Conservation (phyloP, 2,797 vertebrate species). For the Malacoctenus gilli region DNA sequence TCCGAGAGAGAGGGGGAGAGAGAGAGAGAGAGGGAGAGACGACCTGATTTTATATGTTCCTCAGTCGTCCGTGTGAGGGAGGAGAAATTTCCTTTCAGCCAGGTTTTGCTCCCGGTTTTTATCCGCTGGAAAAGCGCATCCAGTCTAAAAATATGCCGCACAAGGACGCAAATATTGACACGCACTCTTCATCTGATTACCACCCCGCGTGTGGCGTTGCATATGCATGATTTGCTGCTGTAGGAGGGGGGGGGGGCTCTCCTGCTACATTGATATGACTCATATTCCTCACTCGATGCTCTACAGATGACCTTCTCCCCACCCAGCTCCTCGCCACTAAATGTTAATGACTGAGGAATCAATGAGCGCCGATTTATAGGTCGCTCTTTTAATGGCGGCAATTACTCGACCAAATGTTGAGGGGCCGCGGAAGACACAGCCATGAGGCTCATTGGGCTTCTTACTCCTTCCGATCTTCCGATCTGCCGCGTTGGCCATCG, state of each 20-base stretch:
- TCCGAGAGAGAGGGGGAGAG: too few relatives aligned
- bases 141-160: neutral
- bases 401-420: constrained; percentile 51
- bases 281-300: constrained; percentile 25
- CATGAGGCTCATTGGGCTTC: constrained; percentile 20
- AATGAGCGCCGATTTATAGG: constrained; percentile 50
- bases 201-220: constrained; percentile 11
- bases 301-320: constrained; percentile 64
- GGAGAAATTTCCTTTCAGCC: too few relatives aligned
- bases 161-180: constrained; percentile 19
- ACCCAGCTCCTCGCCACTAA: constrained; percentile 37
- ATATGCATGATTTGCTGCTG: neutral
- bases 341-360: constrained; percentile 60
- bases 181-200: neutral
- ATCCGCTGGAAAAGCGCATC: neutral
- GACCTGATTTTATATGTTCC: constrained; percentile 13
- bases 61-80: too few relatives aligned
- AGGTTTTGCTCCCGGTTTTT: too few relatives aligned
- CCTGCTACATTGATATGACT: constrained; percentile 9
- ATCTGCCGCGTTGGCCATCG: constrained; percentile 28
- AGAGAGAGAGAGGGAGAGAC: too few relatives aligned
- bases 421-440: constrained; percentile 9
- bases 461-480: constrained; percentile 6
- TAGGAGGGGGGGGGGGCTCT: neutral
- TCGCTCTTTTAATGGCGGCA: constrained; percentile 49